These are phyloP conservation scores for Poeciliopsis prolifica DNA, from an alignment of 2,113 vertebrate genomes.

Conservation along the genomic window DNA sequence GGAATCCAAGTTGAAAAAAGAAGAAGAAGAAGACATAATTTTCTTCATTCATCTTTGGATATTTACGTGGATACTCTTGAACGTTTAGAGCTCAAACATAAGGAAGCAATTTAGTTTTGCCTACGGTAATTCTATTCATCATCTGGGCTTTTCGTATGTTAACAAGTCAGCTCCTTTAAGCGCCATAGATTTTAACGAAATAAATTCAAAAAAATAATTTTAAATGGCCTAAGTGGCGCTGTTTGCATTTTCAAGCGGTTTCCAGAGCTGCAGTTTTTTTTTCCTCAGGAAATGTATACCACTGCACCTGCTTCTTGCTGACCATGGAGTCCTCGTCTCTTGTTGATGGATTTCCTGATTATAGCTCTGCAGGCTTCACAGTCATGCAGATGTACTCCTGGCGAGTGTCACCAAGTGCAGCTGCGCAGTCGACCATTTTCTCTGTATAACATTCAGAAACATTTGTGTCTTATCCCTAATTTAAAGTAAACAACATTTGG, in stretches of 20 bases:
- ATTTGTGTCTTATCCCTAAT: constrained; percentile 20
- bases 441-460: constrained; percentile 18
- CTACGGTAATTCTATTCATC: constrained; percentile 65
- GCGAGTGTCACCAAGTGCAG: constrained; percentile 45
- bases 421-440: constrained; percentile 63
- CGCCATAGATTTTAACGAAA: constrained; percentile 27
- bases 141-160: constrained; percentile 53
- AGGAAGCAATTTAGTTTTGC: constrained; percentile 60
- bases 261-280: constrained; percentile 18
- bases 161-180: constrained; percentile 36
- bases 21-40: constrained; percentile 29
- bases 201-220: constrained; percentile 24
- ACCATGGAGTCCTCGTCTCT: constrained; percentile 30
- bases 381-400: constrained; percentile 48
- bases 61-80: constrained; percentile 23
- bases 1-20: constrained; percentile 23
- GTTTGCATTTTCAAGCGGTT: constrained; percentile 24
- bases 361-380: constrained; percentile 49
- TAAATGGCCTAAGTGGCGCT: constrained; percentile 25
- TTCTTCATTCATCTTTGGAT: constrained; percentile 49
- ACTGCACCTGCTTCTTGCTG: constrained; percentile 61
- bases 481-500: constrained; percentile 30
- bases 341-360: constrained; percentile 73
- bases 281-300: constrained; percentile 8
- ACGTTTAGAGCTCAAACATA: constrained; percentile 44